Conservation (phyloP, 35 echinoderm and acorn worm species). For the Acanthaster planci region DNA sequence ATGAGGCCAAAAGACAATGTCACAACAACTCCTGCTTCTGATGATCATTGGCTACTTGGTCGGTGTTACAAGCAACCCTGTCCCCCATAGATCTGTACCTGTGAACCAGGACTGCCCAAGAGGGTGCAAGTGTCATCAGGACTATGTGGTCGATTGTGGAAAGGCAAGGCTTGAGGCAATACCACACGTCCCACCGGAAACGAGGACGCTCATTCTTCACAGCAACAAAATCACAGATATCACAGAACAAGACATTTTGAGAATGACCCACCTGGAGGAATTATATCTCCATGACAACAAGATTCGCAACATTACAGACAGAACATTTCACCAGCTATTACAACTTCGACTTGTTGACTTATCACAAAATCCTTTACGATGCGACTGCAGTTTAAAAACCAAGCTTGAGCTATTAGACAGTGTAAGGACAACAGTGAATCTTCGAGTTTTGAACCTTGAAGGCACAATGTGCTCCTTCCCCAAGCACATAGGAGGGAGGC, state of each 20-base stretch:
- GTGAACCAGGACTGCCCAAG: conserved; percentile 38
- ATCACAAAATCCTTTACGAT: conserved; percentile 51
- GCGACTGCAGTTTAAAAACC: conserved; percentile 43
- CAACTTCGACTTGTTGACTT: conserved; percentile 54
- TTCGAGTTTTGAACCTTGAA: conserved; percentile 6
- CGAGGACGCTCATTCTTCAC: conserved; percentile 40
- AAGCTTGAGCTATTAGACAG: background rate
- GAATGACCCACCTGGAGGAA: conserved; percentile 41
- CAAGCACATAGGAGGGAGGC: background rate
- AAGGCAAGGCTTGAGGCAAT: conserved; percentile 28
- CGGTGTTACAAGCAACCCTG: background rate
- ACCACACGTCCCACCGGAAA: conserved; percentile 43
- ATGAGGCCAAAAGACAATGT: background rate
- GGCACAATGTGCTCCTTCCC: conserved; percentile 37
- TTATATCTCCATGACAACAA: conserved; percentile 57
- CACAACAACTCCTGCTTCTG: background rate
- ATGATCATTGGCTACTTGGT: conserved; percentile 14
- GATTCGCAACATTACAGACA: conserved; percentile 2
- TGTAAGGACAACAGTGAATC: background rate
- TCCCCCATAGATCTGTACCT: background rate
- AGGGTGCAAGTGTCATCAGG: conserved; percentile 58
- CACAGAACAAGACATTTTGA: background rate
- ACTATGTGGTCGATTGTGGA: conserved; percentile 34
- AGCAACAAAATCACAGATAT: conserved; percentile 45
- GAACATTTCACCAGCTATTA: background rate